Conservation (phyloP, 2,888 invertebrate species). For the Cordylochernes scorpioides region DNA sequence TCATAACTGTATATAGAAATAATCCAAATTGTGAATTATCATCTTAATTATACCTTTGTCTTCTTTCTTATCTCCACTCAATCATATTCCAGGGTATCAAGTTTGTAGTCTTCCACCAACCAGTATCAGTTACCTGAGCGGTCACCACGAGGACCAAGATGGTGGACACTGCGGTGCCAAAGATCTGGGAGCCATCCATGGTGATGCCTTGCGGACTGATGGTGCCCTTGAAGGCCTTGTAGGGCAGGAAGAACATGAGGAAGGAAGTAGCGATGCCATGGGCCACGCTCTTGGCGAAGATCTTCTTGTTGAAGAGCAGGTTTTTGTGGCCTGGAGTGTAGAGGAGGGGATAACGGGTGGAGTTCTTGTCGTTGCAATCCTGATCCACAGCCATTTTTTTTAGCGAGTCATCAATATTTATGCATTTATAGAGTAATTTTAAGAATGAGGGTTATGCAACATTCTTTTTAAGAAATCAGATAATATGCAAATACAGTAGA, state of each 20-base stretch:
- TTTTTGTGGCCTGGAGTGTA: conserved; percentile 84
- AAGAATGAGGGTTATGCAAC: no score
- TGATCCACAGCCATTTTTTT: conserved; percentile 20
- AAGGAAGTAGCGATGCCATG: conserved; percentile 89
- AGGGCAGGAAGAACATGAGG: conserved; percentile 83
- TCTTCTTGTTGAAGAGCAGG: conserved; percentile 82
- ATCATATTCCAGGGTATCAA: no score
- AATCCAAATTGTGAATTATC: no score
- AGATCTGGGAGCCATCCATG: conserved; percentile 72
- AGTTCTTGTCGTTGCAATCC: conserved; percentile 59
- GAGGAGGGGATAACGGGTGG: conserved; percentile 69
- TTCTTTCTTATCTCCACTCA: no score
- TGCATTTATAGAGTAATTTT: background rate
- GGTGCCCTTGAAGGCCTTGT: conserved; percentile 69
- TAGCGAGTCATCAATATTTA: background rate
- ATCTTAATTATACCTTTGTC: no score
- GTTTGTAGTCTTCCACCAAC: no score
- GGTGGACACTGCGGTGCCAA: conserved; percentile 83
- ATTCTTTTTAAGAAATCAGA: no score
- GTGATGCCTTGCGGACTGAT: conserved; percentile 61
- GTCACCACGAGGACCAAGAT: conserved; percentile 90
- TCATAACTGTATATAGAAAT: no score
- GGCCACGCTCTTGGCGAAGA: conserved; percentile 79
- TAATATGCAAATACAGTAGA: no score
- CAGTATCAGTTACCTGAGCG: conserved; percentile 40